A percentile compares a stretch with the other conserved stretches of the same genome.
These are phyloP conservation scores for Protophormia terraenovae DNA, from an alignment of 2,888 invertebrate species.

Conservation along the genomic window DNA sequence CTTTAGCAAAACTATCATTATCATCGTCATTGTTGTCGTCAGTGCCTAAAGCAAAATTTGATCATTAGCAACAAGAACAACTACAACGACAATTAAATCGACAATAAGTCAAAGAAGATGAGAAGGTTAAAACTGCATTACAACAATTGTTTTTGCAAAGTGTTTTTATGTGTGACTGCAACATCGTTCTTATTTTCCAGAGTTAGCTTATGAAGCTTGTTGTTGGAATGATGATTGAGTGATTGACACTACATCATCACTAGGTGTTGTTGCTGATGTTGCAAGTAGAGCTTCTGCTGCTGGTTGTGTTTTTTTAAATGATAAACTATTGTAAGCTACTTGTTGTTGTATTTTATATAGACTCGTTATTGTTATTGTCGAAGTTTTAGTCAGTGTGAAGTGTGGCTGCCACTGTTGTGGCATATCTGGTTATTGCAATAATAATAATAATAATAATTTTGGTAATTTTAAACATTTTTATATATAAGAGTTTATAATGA, in stretches of 20 bases:
- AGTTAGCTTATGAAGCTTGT: conserved; percentile 22
- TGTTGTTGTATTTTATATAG: conserved; percentile 32
- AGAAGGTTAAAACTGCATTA: conserved; percentile 55
- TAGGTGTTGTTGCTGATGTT: conserved; percentile 70
- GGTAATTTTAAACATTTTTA: conserved; percentile 66
- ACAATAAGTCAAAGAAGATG: conserved; percentile 20
- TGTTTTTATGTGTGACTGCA: conserved; percentile 12
- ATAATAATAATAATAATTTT: conserved; percentile 49
- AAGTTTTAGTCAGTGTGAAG: not conserved
- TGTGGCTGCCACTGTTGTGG: conserved; percentile 61
- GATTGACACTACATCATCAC: conserved; percentile 67
- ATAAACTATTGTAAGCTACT: conserved; percentile 49
- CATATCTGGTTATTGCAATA: conserved; percentile 28
- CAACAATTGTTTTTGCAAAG: conserved; percentile 32
- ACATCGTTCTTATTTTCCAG: not conserved
- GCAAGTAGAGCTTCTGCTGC: conserved; percentile 17
- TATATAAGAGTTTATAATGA: conserved; percentile 15
- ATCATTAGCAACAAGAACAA: conserved; percentile 76
- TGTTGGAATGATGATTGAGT: conserved; percentile 61
- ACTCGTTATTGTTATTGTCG: conserved; percentile 32
- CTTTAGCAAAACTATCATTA: conserved; percentile 64
- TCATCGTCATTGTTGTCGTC: conserved; percentile 67
- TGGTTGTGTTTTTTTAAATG: conserved; percentile 10
- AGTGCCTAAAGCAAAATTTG: conserved; percentile 78
- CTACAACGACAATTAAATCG: not conserved